Evolutionary conservation across 2,797 vertebrate genomes (phyloP).

Genomic region (Spea hammondii): DNA sequence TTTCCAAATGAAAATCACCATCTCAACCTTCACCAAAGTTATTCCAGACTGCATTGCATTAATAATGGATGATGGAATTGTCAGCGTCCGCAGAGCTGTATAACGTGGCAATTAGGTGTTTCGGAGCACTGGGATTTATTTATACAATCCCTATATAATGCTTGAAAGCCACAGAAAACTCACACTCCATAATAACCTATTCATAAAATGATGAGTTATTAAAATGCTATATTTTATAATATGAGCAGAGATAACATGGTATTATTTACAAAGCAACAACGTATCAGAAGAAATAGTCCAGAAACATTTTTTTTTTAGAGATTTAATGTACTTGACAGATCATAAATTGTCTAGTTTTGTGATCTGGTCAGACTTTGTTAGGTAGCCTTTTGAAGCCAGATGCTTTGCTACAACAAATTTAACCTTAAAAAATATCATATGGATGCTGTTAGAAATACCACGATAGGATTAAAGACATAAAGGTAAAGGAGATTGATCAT

Average conservation of each 20-base stretch:
- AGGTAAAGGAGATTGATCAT: slow-evolving; percentile 34
- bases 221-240: slow-evolving; percentile 24
- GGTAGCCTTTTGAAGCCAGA: slow-evolving; percentile 38
- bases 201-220: slow-evolving; percentile 17
- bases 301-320: slow-evolving; percentile 8
- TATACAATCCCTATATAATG: slow-evolving; percentile 18
- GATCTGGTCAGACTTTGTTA: slow-evolving; percentile 24
- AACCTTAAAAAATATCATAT: slow-evolving; percentile 43
- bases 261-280: slow-evolving; percentile 2
- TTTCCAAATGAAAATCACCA: slow-evolving; percentile 17
- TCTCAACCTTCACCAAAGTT: slow-evolving; percentile 2
- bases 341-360: background rate
- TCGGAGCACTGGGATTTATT: slow-evolving; percentile 22
- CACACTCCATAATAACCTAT: background rate
- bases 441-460: slow-evolving; percentile 26
- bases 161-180: background rate
- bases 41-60: background rate
- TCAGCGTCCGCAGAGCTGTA: slow-evolving; percentile 5
- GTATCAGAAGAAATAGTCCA: slow-evolving; percentile 6
- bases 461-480: background rate
- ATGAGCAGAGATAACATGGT: slow-evolving; percentile 6
- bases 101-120: slow-evolving; percentile 16
- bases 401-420: slow-evolving; percentile 41
- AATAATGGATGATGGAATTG: slow-evolving; percentile 31
- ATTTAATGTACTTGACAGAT: slow-evolving; percentile 29